Percentiles rank a stretch among this genome's conserved stretches.
phyloP scores from a whole-genome alignment of 2,113 vertebrate genomes.

The Hyla sarda region DNA sequence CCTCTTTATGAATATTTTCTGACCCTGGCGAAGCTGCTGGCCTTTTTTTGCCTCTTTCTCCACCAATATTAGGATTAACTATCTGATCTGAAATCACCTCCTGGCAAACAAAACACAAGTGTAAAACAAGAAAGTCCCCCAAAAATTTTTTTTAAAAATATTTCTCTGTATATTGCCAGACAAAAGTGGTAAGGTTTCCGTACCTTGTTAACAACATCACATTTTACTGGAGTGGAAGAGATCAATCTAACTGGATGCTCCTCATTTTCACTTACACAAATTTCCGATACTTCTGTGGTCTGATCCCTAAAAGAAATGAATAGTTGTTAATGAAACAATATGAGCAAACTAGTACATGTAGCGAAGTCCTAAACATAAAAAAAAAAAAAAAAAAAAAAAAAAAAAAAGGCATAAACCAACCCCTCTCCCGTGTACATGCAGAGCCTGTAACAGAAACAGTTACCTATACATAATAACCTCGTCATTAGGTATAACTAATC shows the following conservation, averaged over 20 bases:
- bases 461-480: no score
- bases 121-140: neutral
- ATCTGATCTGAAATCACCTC: slow-evolving; percentile 81
- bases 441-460: no score
- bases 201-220: slow-evolving; percentile 81
- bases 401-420: no score
- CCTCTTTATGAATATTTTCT: slow-evolving; percentile 81
- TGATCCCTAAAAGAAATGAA: slow-evolving; percentile 1
- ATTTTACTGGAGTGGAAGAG: slow-evolving; percentile 79
- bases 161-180: no score
- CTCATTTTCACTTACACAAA: slow-evolving; percentile 91
- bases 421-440: no score
- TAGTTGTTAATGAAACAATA: neutral
- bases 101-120: slow-evolving; percentile 60
- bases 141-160: no score
- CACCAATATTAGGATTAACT: slow-evolving; percentile 75
- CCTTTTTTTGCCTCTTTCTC: slow-evolving; percentile 81
- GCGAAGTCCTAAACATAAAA: no score
- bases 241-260: slow-evolving; percentile 93
- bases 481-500: no score
- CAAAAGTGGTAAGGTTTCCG: neutral
- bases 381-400: no score
- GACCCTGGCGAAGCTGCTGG: slow-evolving; percentile 76
- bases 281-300: slow-evolving; percentile 84
- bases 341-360: no score